Percentiles rank a stretch among this genome's conserved stretches.
Conservation (phyloP, 2,113 vertebrate species). For the Sinocyclocheilus anophthalmus region DNA sequence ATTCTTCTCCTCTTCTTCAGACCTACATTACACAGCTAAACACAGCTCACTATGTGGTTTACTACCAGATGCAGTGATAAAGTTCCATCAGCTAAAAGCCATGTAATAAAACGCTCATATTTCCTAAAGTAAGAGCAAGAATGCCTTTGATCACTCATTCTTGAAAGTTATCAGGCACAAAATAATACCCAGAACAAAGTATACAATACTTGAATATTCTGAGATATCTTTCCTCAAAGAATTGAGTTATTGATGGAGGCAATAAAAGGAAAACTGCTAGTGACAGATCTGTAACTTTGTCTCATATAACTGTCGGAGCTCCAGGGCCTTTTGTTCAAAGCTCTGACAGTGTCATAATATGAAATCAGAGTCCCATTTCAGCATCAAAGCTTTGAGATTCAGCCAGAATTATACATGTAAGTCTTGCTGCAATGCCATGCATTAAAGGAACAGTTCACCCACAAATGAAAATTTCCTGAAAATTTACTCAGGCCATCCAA, state of each 20-base stretch:
- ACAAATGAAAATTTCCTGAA: no score
- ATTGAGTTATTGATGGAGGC: slow-evolving; percentile 2
- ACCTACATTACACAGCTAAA: neutral
- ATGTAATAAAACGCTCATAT: neutral
- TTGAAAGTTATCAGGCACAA: neutral
- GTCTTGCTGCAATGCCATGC: neutral
- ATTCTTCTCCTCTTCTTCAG: slow-evolving; percentile 22
- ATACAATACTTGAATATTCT: neutral
- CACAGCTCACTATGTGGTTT: neutral
- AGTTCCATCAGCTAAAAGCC: neutral
- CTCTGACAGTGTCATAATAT: neutral
- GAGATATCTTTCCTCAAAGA: slow-evolving; percentile 1
- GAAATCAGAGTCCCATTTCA: neutral
- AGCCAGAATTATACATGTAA: neutral
- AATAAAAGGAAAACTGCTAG: slow-evolving; percentile 15
- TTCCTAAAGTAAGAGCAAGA: neutral
- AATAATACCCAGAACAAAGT: neutral
- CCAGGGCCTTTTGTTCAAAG: slow-evolving; percentile 11
- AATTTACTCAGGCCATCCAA: no score
- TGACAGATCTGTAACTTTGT: slow-evolving; percentile 21
- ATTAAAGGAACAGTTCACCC: neutral
- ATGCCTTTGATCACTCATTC: neutral
- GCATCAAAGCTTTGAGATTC: slow-evolving; percentile 8
- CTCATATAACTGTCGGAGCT: slow-evolving; percentile 9
- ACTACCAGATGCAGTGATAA: neutral